phyloP scores from a whole-genome alignment of 2,113 vertebrate species.

The Daboia siamensis region DNA sequence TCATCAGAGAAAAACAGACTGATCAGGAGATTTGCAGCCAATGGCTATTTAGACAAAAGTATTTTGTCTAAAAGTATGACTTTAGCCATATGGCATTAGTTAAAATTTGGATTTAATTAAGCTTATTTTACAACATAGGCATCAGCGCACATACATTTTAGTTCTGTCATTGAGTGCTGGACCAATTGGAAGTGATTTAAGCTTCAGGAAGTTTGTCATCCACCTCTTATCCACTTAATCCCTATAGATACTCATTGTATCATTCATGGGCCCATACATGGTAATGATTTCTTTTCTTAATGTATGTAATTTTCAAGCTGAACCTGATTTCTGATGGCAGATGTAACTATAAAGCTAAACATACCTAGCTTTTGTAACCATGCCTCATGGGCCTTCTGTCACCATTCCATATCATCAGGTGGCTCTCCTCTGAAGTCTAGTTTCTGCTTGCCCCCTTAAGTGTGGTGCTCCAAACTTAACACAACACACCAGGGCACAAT shows the following conservation, averaged over 20 bases:
- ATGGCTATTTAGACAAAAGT: background rate
- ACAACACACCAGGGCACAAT: background rate
- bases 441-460: background rate
- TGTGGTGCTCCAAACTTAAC: background rate
- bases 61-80: too few species aligned
- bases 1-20: background rate
- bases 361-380: background rate
- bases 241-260: background rate
- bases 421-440: background rate
- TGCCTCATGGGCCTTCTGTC: background rate
- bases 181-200: background rate
- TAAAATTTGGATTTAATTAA: background rate
- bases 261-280: background rate
- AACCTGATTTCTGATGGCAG: background rate
- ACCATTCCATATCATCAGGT: background rate
- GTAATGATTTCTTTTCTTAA: background rate
- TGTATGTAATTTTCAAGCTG: background rate
- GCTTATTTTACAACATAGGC: background rate
- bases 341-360: background rate
- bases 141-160: background rate
- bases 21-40: background rate
- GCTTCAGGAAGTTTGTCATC: background rate
- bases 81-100: background rate
- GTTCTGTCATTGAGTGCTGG: background rate
- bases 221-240: background rate